Conservation (phyloP, 1,140 invertebrate genomes). For the Pentalonia nigronervosa region DNA sequence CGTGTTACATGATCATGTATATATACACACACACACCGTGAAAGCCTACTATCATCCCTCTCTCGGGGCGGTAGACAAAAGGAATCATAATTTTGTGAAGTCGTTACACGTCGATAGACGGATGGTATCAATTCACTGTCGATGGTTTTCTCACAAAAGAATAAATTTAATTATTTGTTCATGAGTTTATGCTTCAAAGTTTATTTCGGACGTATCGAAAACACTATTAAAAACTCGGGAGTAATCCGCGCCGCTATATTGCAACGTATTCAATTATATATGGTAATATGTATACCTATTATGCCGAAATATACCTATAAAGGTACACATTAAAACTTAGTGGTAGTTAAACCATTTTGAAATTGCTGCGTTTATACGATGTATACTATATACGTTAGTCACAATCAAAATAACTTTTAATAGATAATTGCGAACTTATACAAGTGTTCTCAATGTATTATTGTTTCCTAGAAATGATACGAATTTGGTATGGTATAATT, state of each 20-base stretch:
- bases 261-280: not conserved
- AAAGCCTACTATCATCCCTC: not conserved
- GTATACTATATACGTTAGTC: not conserved
- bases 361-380: no score
- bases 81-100: conserved; percentile 33
- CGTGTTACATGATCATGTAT: not conserved
- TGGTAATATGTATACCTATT: not conserved
- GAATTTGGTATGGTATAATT: not conserved
- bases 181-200: conserved; percentile 8
- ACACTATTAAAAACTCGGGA: not conserved
- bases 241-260: not conserved
- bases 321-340: not conserved
- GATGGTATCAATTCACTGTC: not conserved
- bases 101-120: not conserved
- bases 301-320: no score
- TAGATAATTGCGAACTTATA: not conserved
- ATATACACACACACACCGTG: not conserved
- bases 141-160: conserved; percentile 22
- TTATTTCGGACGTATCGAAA: not conserved
- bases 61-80: conserved; percentile 21
- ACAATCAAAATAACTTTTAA: not conserved
- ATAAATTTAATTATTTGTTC: conserved; percentile 32
- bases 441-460: not conserved
- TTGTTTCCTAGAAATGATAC: not conserved
- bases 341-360: not conserved